phyloP scores from a whole-genome alignment of 2,888 invertebrate species.

The Spodoptera littoralis region DNA sequence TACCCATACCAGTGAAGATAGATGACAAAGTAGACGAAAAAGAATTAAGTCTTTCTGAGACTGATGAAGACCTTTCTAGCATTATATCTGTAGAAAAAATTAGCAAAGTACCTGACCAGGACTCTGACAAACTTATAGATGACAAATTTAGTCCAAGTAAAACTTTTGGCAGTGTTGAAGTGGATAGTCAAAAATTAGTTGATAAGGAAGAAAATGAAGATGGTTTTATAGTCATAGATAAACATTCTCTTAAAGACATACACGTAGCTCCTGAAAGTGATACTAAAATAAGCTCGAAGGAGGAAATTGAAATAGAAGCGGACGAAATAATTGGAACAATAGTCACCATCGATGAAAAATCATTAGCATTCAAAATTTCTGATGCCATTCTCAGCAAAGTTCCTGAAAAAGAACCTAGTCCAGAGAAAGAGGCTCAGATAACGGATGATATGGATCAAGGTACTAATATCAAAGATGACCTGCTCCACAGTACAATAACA shows the following conservation, averaged over 20 bases:
- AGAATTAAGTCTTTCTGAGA: slow-evolving; percentile 19
- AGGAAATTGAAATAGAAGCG: slow-evolving; percentile 18
- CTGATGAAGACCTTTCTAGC: slow-evolving; percentile 12
- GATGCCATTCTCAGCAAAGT: slow-evolving; percentile 53
- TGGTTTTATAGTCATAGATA: slow-evolving; percentile 59
- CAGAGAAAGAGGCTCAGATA: slow-evolving; percentile 66
- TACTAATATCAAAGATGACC: slow-evolving; percentile 30
- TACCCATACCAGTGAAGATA: slow-evolving; percentile 21
- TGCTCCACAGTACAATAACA: slow-evolving; percentile 19
- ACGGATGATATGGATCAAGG: slow-evolving; percentile 41
- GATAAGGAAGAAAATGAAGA: slow-evolving; percentile 22
- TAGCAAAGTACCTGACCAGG: no score
- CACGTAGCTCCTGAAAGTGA: slow-evolving; percentile 55
- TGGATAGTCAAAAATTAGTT: no score
- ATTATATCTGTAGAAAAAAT: no score
- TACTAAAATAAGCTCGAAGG: slow-evolving; percentile 22
- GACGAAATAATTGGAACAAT: slow-evolving; percentile 78
- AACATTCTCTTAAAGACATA: slow-evolving; percentile 74
- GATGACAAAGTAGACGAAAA: slow-evolving; percentile 14
- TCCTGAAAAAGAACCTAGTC: slow-evolving; percentile 71
- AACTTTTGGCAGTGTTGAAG: no score
- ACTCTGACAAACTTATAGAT: not conserved
- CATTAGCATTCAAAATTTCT: slow-evolving; percentile 38
- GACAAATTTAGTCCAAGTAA: not conserved
- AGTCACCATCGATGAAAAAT: slow-evolving; percentile 56